Conservation (phyloP, 2,113 vertebrate species). For the Setophaga coronata region DNA sequence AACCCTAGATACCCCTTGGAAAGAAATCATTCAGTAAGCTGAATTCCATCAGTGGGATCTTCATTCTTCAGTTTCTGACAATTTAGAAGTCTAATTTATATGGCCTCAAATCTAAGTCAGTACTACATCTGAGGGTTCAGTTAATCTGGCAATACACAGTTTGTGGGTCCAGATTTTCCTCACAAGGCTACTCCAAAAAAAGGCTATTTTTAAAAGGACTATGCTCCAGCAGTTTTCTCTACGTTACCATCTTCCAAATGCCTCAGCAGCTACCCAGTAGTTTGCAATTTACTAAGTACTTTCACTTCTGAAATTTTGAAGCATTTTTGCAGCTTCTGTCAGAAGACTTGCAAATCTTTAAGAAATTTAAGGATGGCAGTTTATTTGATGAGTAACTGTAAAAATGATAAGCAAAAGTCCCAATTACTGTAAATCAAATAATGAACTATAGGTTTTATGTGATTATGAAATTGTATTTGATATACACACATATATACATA, state of each 20-base stretch:
- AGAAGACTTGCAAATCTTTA: background rate
- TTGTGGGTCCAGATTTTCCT: background rate
- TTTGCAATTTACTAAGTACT: background rate
- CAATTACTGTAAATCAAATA: background rate
- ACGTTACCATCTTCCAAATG: background rate
- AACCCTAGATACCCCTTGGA: background rate
- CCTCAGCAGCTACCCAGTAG: background rate
- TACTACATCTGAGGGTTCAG: background rate
- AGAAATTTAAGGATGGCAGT: background rate
- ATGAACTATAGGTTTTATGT: background rate
- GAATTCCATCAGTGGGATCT: background rate
- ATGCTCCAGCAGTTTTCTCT: background rate
- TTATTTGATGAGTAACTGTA: background rate
- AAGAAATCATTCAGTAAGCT: background rate
- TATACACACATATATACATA: accelerated
- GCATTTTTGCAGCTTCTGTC: background rate
- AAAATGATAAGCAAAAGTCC: background rate
- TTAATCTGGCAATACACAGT: background rate
- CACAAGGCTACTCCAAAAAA: background rate
- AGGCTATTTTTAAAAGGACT: background rate
- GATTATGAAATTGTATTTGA: background rate
- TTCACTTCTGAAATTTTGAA: background rate
- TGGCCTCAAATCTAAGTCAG: background rate
- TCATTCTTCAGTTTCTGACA: background rate
- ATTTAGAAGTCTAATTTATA: background rate